These are phyloP conservation scores for Decapterus maruadsi DNA, from an alignment of 2,797 vertebrate genomes.

Conservation along the genomic window DNA sequence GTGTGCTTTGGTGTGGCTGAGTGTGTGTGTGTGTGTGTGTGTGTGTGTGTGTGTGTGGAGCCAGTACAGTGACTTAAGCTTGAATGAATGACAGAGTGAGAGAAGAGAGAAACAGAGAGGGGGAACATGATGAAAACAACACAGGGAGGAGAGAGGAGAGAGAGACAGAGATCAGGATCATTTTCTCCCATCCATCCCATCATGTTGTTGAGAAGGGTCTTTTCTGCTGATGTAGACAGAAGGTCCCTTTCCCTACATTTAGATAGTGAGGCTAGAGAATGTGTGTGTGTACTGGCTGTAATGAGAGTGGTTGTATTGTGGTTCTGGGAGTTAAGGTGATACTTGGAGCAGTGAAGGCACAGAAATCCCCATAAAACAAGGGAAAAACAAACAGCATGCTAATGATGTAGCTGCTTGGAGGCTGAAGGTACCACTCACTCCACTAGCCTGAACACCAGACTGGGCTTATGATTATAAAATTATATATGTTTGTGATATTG, in stretches of 20 bases:
- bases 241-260: constrained; percentile 54
- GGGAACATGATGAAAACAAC: constrained; percentile 14
- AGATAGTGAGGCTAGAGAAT: constrained; percentile 35
- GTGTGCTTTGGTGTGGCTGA: constrained; percentile 56
- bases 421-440: neutral
- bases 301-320: constrained; percentile 46
- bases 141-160: constrained; percentile 8
- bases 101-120: constrained; percentile 11
- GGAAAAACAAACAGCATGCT: constrained; percentile 38
- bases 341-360: constrained; percentile 46
- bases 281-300: constrained; percentile 6
- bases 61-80: constrained; percentile 27
- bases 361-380: constrained; percentile 43
- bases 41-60: constrained; percentile 2
- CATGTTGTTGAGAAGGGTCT: constrained; percentile 51
- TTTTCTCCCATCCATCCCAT: constrained; percentile 40
- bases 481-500: neutral
- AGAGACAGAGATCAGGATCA: constrained; percentile 12
- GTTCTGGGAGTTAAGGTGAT: constrained; percentile 52
- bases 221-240: constrained; percentile 63
- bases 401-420: neutral
- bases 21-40: constrained; percentile 7
- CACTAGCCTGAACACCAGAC: neutral
- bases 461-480: neutral
- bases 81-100: constrained; percentile 27